Evolutionary conservation across 2,113 vertebrate species (phyloP), one percentile per base, ranked within the genome.

Genomic region (Taurulus bubalis): DNA sequence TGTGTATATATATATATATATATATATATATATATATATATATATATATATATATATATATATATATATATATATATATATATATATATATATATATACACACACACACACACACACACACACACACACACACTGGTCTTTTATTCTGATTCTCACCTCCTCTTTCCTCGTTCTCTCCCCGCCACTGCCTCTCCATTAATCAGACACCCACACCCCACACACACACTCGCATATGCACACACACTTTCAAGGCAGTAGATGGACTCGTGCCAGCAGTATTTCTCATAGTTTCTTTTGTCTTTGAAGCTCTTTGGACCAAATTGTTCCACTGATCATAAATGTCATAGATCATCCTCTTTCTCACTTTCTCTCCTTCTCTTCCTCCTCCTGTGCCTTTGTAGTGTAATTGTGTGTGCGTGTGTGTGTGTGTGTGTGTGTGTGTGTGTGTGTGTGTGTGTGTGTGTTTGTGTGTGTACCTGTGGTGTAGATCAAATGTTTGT

Each of bases 261-360:
- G 75, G 90, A 77, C 59, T 78, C 34, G 4, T 77, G 82, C 77
- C 82, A 85, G 68, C 64, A 77, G 58, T 77, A 82, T 85, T 88
- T 84, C 87, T 91, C 81, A 87, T 87, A 64, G 62, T 82, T 87
- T 81, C 55, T 71, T 85, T 88, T 90, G 89, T 89, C 91, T 94
- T 94, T 94, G 91, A 92, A 93, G 87, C 83, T 86, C 79, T 86
- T 87, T 77, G 82, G 82, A 80, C 79, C 82, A 89, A 92, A 92
- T 92, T 89, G 85, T 85, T 90, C 82, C 80, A 85, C 79, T 88
- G 89, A 92, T 92, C 88, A 90, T 91, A 84, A 93, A 93, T 92
- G 90, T 92, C 89, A 89, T 70, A 87, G 67, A 69, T 86, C 88
- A 85, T 87, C 86, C 64, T 77, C 81, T 67, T 30, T 38, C 71